Base-by-base conservation (phyloP, 23 tunicate species). In the Phallusia fumigata region DNA sequence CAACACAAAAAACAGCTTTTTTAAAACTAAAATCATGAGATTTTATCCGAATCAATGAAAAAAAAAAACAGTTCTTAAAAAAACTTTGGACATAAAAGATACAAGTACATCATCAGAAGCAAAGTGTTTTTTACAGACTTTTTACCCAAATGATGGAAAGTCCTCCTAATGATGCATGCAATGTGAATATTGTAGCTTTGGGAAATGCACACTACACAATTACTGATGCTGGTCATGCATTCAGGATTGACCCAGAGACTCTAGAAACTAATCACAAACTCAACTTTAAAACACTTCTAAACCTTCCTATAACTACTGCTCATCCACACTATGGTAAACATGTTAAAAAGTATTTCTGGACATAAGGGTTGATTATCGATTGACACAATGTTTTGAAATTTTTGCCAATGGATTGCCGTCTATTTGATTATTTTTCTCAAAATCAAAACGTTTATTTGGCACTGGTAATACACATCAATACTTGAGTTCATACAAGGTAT, bases 271-370 rank as follows among this genome's bases (percentile, higher is more conserved):
- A 65, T 6, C 19, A 85, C 28, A 76, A 30, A 36, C 16, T 65
- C 12, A n/a, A 40, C 19, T 78, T 65, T 47, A 45, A 31, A 6
- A 24, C 65, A 26, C 31, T 44, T 36, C 0, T 32, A 19, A 72
- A 79, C 19, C 22, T 85, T 19, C 26, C 49, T 40, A 64, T 79
- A 19, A 65, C 65, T 13, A 69, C 83, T 6, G 88, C 83, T 31
- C 88, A 85, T 49, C 88, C 88, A 28, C 88, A 85, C 65, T 65
- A 36, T 72, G 87, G 87, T 84, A 33, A 74, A 35, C 35, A 74
- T 5, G 16, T 28, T 19, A 3, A 21, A n/a, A n/a, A n/a, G n/a
- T n/a, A n/a, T n/a, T n/a, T n/a, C n/a, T n/a, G n/a, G n/a, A n/a
- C n/a, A n/a, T n/a, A n/a, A n/a, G n/a, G n/a, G n/a, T n/a, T n/a